Percentiles rank a stretch among this genome's conserved stretches.
phyloP scores from a whole-genome alignment of 1,140 invertebrate genomes.

The Tetragnatha versicolor region DNA sequence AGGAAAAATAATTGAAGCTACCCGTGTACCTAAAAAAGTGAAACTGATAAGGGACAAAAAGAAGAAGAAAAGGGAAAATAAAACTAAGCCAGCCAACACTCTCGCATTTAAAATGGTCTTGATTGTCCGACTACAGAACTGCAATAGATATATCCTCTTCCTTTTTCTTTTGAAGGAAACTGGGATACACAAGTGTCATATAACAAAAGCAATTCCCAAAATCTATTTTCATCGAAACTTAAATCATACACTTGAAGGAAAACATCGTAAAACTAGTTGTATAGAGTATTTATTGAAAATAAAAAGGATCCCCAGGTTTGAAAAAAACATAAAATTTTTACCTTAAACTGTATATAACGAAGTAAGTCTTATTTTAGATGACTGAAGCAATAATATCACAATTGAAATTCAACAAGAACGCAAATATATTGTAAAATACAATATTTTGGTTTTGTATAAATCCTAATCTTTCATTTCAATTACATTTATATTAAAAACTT shows the following conservation, averaged over 20 bases:
- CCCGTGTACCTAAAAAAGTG: neutral
- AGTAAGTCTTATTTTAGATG: too few relatives aligned
- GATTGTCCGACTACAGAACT: neutral
- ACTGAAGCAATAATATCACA: too few relatives aligned
- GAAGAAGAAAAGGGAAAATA: neutral
- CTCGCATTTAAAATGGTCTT: slow-evolving; percentile 7
- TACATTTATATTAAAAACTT: too few relatives aligned
- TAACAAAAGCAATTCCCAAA: neutral
- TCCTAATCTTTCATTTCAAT: too few relatives aligned
- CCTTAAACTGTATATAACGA: too few relatives aligned
- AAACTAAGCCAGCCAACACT: too few relatives aligned
- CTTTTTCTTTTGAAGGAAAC: neutral
- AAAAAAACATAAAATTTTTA: too few relatives aligned
- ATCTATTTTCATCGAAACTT: neutral
- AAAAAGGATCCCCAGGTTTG: too few relatives aligned
- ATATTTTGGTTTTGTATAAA: too few relatives aligned
- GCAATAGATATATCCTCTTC: neutral
- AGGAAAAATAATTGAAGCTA: neutral
- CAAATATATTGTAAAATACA: too few relatives aligned
- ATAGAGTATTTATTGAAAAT: too few relatives aligned
- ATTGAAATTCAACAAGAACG: too few relatives aligned
- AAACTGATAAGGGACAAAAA: neutral
- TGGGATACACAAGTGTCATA: neutral
- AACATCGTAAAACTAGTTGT: neutral
- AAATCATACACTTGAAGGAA: neutral